Conservation (phyloP, 2,888 invertebrate species). For the Noctua janthina region DNA sequence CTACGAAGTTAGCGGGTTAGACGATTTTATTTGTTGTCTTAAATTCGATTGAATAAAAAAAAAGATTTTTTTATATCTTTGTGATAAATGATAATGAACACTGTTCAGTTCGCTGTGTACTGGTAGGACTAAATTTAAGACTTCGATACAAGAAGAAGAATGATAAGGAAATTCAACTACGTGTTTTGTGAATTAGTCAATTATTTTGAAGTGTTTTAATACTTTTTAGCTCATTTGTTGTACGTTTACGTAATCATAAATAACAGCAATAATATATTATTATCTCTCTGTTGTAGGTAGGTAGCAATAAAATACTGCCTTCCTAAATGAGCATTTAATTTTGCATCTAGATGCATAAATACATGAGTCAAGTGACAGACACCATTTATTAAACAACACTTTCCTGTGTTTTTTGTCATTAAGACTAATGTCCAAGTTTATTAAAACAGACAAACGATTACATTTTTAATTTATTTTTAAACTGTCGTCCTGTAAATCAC, state of each 20-base stretch:
- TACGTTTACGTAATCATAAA: neutral
- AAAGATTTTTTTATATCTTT: no score
- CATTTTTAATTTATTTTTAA: neutral
- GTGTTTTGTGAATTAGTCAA: neutral
- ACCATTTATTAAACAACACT: conserved; percentile 3
- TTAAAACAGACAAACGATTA: conserved; percentile 2
- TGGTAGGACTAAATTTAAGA: neutral
- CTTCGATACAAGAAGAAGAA: neutral
- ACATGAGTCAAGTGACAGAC: neutral
- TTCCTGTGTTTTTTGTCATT: conserved; percentile 18
- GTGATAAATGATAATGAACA: neutral
- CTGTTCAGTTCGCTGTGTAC: neutral
- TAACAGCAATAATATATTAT: neutral
- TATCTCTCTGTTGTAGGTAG: neutral
- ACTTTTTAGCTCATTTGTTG: neutral
- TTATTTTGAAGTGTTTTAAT: neutral
- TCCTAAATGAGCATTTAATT: no score
- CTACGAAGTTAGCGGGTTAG: conserved; percentile 51
- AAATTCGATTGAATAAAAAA: neutral
- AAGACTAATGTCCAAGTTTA: conserved; percentile 2
- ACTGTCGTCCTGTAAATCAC: conserved; percentile 4
- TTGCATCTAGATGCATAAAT: conserved; percentile 13
- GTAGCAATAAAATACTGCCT: neutral
- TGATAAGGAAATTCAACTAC: neutral
- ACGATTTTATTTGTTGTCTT: neutral